Conservation (phyloP, 2,888 invertebrate genomes). For the Agriopis aurantiaria region DNA sequence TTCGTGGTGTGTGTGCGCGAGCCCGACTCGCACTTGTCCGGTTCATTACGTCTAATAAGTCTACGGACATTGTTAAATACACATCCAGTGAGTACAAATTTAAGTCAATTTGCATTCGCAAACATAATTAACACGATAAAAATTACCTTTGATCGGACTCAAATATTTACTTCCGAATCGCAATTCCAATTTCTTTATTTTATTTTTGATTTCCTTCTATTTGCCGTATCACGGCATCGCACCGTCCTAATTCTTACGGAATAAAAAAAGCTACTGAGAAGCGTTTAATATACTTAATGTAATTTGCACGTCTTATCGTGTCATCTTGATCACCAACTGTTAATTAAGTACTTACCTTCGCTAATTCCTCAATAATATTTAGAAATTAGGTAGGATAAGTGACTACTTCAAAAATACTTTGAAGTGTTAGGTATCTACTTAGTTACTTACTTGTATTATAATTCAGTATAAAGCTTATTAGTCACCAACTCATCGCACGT, state of each 20-base stretch:
- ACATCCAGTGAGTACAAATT: background rate
- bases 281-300: background rate
- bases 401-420: too few relatives aligned
- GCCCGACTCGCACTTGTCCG: too few relatives aligned
- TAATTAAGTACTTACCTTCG: too few relatives aligned
- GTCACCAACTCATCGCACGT: too few relatives aligned
- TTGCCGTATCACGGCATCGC: background rate
- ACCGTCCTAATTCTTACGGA: background rate
- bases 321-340: background rate
- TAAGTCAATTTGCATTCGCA: slow-evolving; percentile 17
- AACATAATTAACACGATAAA: slow-evolving; percentile 23
- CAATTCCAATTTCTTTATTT: slow-evolving; percentile 3
- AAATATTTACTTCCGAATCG: slow-evolving; percentile 26
- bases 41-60: too few relatives aligned
- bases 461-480: too few relatives aligned
- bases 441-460: too few relatives aligned
- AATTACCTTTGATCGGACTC: slow-evolving; percentile 20
- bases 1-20: too few relatives aligned
- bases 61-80: background rate
- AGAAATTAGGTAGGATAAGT: too few relatives aligned
- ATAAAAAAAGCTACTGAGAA: background rate
- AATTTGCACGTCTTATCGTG: background rate
- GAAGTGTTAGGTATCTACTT: too few relatives aligned
- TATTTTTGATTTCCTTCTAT: slow-evolving; percentile 21
- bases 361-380: too few relatives aligned